Conservation (phyloP, 1,140 invertebrate species). For the Nymphalis io region DNA sequence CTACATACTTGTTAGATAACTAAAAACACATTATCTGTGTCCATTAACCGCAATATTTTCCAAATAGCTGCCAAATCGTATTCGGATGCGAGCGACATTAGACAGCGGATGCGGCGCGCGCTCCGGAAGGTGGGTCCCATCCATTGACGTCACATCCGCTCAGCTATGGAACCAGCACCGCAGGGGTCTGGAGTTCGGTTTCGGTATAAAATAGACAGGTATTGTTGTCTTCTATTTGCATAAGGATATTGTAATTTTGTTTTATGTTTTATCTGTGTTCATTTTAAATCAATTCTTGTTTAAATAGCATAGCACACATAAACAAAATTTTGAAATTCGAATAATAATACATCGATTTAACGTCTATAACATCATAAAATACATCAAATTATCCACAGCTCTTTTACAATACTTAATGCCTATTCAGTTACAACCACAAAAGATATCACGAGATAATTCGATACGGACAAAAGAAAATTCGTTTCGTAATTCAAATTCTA, state of each 20-base stretch:
- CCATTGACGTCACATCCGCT: conserved; percentile 40
- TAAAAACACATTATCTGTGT: conserved; percentile 29
- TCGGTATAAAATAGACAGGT: conserved; percentile 3
- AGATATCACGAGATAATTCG: conserved; percentile 38
- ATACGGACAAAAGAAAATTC: conserved; percentile 50
- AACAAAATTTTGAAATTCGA: background rate
- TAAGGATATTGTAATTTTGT: background rate
- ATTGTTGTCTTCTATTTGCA: conserved; percentile 7
- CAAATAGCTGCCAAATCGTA: conserved; percentile 39
- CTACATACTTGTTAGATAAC: conserved; percentile 11
- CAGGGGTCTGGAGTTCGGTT: conserved; percentile 19
- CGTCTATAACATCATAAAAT: conserved; percentile 15
- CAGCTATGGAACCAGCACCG: conserved; percentile 17
- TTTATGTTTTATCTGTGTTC: background rate
- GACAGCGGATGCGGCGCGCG: conserved; percentile 34
- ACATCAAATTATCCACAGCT: conserved; percentile 27
- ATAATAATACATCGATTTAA: background rate
- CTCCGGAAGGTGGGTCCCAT: conserved; percentile 37
- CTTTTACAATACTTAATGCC: conserved; percentile 26
- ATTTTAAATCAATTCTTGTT: background rate
- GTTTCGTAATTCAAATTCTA: conserved; percentile 65
- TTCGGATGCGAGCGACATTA: conserved; percentile 38
- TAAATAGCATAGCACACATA: background rate
- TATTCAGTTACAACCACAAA: conserved; percentile 32
- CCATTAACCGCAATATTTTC: conserved; percentile 40